Conservation (phyloP, 2,888 invertebrate genomes). For the Synanthedon tipuliformis region DNA sequence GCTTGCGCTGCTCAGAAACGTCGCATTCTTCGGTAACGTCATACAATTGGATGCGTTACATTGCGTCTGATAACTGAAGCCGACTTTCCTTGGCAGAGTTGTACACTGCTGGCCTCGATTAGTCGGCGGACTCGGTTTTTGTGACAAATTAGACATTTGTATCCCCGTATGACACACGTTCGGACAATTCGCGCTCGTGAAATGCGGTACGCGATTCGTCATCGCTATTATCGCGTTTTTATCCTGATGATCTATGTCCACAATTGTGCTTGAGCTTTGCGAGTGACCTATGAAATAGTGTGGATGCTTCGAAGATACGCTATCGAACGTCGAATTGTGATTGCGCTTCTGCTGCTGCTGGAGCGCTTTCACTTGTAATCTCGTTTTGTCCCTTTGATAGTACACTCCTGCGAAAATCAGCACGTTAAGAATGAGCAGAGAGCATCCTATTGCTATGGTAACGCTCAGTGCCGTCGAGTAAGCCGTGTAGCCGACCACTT, state of each 20-base stretch:
- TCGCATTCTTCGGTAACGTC: slow-evolving; percentile 73
- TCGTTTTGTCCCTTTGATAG: slow-evolving; percentile 82
- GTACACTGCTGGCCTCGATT: slow-evolving; percentile 58
- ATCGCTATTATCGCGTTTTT: slow-evolving; percentile 65
- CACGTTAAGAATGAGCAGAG: slow-evolving; percentile 82
- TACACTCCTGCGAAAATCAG: slow-evolving; percentile 87
- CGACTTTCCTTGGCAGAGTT: slow-evolving; percentile 61
- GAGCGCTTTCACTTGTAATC: slow-evolving; percentile 79
- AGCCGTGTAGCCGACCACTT: slow-evolving; percentile 81
- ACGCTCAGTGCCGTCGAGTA: slow-evolving; percentile 82
- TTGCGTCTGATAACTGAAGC: slow-evolving; percentile 54
- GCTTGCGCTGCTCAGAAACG: slow-evolving; percentile 52
- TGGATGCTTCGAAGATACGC: slow-evolving; percentile 77
- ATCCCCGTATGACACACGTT: slow-evolving; percentile 72
- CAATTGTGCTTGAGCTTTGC: slow-evolving; percentile 85
- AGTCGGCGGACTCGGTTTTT: slow-evolving; percentile 55
- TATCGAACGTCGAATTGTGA: slow-evolving; percentile 66
- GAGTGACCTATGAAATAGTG: slow-evolving; percentile 83
- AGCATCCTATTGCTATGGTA: slow-evolving; percentile 85
- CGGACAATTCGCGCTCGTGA: slow-evolving; percentile 58
- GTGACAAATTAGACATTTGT: slow-evolving; percentile 64
- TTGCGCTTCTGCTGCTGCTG: slow-evolving; percentile 80
- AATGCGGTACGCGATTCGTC: slow-evolving; percentile 62
- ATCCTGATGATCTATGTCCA: slow-evolving; percentile 85
- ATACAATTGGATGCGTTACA: slow-evolving; percentile 65